Conservation (phyloP, 1,140 invertebrate genomes). For the Aporrectodea caliginosa region DNA sequence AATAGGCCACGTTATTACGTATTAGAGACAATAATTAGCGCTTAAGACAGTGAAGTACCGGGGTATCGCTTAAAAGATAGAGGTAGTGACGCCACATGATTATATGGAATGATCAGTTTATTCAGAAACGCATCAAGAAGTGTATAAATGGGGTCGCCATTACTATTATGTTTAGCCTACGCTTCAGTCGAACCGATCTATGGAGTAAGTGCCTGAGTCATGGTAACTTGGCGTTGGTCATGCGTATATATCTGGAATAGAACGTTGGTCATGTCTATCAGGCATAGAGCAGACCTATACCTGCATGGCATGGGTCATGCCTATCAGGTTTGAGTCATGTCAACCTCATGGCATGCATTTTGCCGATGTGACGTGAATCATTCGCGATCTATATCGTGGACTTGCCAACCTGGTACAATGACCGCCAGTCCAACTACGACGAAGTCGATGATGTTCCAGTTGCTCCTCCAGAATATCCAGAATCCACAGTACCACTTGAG, state of each 20-base stretch:
- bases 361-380: background rate
- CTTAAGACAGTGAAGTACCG: no score
- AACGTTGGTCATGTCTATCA: background rate
- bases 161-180: no score
- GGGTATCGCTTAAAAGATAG: no score
- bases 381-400: background rate
- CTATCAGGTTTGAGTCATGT: background rate
- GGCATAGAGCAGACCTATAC: background rate
- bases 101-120: no score
- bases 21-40: no score
- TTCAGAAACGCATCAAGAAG: no score
- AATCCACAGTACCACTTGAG: slow-evolving; percentile 48
- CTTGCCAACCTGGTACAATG: slow-evolving; percentile 31
- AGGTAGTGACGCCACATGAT: no score
- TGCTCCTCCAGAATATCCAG: slow-evolving; percentile 42
- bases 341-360: background rate
- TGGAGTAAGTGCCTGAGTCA: no score
- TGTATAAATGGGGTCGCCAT: no score
- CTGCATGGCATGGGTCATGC: background rate
- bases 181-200: no score
- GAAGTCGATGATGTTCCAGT: slow-evolving; percentile 46
- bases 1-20: no score
- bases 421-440: slow-evolving; percentile 38
- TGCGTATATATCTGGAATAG: background rate
- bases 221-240: no score